Percentiles rank a stretch among this genome's conserved stretches.
Evolutionary conservation across 2,797 vertebrate species (phyloP).

Genomic region (Cottoperca gobio): DNA sequence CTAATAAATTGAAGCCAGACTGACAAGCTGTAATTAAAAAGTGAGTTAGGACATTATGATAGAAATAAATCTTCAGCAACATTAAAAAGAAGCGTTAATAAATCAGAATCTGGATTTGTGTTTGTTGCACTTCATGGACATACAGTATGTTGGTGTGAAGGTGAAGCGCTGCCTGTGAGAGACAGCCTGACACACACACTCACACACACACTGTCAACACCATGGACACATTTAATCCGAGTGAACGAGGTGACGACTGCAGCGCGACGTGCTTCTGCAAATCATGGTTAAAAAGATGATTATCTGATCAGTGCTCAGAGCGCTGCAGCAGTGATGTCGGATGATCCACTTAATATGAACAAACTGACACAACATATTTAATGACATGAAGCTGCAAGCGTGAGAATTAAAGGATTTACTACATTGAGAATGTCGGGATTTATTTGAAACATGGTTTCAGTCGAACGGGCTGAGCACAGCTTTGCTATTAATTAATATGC

Average conservation of each 20-base stretch:
- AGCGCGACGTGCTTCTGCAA: neutral
- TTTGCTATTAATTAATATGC: conserved; percentile 6
- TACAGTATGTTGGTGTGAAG: too few relatives aligned
- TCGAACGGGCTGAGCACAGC: neutral
- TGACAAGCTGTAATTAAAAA: too few relatives aligned
- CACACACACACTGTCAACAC: conserved; percentile 33
- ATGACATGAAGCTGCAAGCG: neutral
- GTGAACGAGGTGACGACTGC: neutral
- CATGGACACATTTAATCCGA: conserved; percentile 10
- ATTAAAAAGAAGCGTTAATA: too few relatives aligned
- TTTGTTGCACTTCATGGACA: neutral
- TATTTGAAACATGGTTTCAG: neutral
- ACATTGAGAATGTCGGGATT: neutral
- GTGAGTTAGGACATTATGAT: too few relatives aligned
- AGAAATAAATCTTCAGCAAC: too few relatives aligned
- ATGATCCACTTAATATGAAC: conserved; percentile 1
- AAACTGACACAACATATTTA: conserved; percentile 2
- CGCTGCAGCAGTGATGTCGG: accelerated
- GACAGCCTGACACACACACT: neutral
- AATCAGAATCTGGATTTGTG: too few relatives aligned
- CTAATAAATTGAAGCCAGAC: too few relatives aligned
- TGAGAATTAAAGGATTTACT: conserved; percentile 8
- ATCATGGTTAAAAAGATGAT: neutral
- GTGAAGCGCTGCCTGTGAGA: neutral
- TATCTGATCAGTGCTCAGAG: neutral